Percentiles rank a stretch among this genome's conserved stretches.
Conservation (phyloP, 2,888 invertebrate species). For the Amphipyra berbera region DNA sequence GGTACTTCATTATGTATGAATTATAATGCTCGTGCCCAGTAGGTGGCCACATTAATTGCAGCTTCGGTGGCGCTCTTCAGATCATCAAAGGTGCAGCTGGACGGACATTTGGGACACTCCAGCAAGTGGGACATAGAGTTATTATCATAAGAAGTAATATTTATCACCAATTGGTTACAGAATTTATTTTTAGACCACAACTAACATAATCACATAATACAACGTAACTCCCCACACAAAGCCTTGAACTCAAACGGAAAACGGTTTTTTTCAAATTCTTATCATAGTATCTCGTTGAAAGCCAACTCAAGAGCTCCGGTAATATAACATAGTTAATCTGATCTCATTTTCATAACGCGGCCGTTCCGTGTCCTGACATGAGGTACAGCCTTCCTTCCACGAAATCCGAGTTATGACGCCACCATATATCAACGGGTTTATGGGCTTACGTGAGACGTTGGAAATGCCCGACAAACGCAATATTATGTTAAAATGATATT, state of each 20-base stretch:
- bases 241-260: slow-evolving; percentile 23
- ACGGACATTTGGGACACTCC: no score
- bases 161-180: no score
- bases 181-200: no score
- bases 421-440: slow-evolving; percentile 57
- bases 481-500: slow-evolving; percentile 27
- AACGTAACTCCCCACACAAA: slow-evolving; percentile 18
- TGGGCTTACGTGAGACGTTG: slow-evolving; percentile 63
- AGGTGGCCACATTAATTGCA: no score
- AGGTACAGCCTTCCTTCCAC: slow-evolving; percentile 61
- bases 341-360: slow-evolving; percentile 62
- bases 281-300: slow-evolving; percentile 45
- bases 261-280: slow-evolving; percentile 40
- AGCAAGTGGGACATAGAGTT: no score
- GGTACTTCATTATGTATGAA: no score
- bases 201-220: no score
- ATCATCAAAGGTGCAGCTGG: no score
- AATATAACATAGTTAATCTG: slow-evolving; percentile 51
- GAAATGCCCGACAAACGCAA: slow-evolving; percentile 38
- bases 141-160: no score
- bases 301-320: slow-evolving; percentile 20
- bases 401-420: slow-evolving; percentile 61
- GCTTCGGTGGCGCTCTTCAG: no score
- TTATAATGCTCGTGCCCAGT: no score
- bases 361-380: slow-evolving; percentile 45